Percentiles rank a stretch among this genome's conserved stretches.
Conservation (phyloP, 2,113 vertebrate species). For the Dicaeum eximium region DNA sequence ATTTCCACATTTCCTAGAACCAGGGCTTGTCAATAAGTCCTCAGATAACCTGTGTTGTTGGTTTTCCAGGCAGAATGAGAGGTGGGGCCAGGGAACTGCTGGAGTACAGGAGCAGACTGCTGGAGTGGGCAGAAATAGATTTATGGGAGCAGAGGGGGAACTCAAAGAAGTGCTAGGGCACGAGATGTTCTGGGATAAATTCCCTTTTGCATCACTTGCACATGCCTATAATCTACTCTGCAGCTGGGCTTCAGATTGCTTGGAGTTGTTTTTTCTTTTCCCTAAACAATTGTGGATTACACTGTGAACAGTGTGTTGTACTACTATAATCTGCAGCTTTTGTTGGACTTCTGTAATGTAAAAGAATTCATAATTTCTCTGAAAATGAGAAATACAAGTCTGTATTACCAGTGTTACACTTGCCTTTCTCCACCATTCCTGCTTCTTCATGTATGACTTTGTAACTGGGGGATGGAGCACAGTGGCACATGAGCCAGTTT, state of each 20-base stretch:
- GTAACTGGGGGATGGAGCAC: neutral
- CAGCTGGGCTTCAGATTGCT: neutral
- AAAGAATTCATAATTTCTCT: neutral
- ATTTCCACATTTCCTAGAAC: neutral
- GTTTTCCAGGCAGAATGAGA: neutral
- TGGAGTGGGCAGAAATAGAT: neutral
- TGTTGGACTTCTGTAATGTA: neutral
- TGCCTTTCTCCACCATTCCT: neutral
- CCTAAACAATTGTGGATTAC: neutral
- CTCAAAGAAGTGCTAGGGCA: neutral
- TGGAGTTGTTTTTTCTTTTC: neutral
- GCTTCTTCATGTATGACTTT: neutral
- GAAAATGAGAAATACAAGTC: neutral
- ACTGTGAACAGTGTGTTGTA: neutral
- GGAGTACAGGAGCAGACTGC: neutral
- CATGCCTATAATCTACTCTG: neutral
- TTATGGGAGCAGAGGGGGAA: neutral
- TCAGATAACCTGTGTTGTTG: neutral
- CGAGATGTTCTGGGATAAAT: neutral
- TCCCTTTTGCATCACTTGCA: neutral
- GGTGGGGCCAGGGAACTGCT: neutral
- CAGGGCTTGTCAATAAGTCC: neutral
- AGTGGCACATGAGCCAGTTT: neutral
- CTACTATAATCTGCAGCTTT: neutral
- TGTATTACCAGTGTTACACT: neutral